Evolutionary conservation across 2,113 vertebrate species (phyloP), one percentile per base, ranked within the genome.

Genomic region (Oncorhynchus kisutch): DNA sequence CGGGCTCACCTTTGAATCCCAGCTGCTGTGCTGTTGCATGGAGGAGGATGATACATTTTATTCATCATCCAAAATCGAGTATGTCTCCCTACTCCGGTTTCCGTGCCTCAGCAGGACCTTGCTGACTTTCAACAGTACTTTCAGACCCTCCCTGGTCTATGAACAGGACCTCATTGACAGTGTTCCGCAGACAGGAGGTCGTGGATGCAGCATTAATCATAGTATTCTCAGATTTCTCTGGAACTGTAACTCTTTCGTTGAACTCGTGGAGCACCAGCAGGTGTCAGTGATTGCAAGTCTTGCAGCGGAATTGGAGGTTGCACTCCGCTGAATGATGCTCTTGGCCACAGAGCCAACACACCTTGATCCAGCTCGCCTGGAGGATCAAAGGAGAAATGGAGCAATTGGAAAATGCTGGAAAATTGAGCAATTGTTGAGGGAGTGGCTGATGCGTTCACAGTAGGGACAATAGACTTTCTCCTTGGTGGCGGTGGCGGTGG

Each of bases 261-360:
- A 71, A 24, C 70, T 71, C 6, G 48, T 71, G 70, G 5, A 71
- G 70, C 14, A 54, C 70, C 12, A 25, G 48, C 13, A 71, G 24
- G 14, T 71, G 70, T 14, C 49, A 6, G 2, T 18, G 13, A 49
- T 71, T 54, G 14, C 70, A 71, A 6, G 22, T 71, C 12, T 71
- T 51, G 20, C 34, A 34, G 31, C 5, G 20, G n/a, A n/a, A 11
- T 7, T 70, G 48, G 11, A 70, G 67, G 5, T 18, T 13, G 11
- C 67, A 39, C 67, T 39, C 13, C 14, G 27, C 29, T 7, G 14
- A 9, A 12, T 68, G 67, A 68, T 68, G 31, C 4, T 13, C 13
- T 8, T 29, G 67, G 18, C 48, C 70, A 16, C 49, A 71, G 2
- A 14, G 22, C 48, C 45, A 71, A n/a, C 70, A 71, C 22, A n/a